Conservation (phyloP, 1,140 invertebrate genomes). For the Agrypnia vestita region DNA sequence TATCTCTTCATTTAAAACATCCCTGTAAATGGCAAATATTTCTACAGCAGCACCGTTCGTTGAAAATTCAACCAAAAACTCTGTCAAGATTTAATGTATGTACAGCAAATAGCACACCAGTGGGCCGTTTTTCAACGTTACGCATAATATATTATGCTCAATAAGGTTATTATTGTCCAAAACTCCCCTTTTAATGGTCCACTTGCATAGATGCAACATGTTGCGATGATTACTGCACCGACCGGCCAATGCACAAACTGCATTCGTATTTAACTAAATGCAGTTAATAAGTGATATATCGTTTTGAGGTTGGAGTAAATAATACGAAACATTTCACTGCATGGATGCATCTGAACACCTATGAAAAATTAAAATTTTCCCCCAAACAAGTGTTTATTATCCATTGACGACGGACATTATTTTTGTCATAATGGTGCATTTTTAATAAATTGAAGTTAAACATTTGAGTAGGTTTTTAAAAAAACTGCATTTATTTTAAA, state of each 20-base stretch:
- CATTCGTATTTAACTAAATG: constrained; percentile 44
- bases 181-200: constrained; percentile 38
- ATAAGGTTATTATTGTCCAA: constrained; percentile 32
- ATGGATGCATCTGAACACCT: not conserved
- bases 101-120: not conserved
- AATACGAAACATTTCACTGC: not conserved
- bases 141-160: constrained; percentile 24
- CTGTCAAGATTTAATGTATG: not conserved
- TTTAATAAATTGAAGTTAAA: too few species aligned
- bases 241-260: constrained; percentile 49
- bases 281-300: constrained; percentile 43
- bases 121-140: constrained; percentile 27
- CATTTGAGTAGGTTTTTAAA: too few species aligned
- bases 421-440: too few species aligned
- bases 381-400: too few species aligned
- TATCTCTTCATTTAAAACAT: too few species aligned
- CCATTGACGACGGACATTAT: too few species aligned
- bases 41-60: too few species aligned
- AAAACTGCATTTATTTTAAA: too few species aligned
- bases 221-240: constrained; percentile 43
- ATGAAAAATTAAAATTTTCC: too few species aligned
- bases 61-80: not conserved
- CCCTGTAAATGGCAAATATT: too few species aligned
- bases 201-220: constrained; percentile 46
- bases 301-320: constrained; percentile 42